Base-by-base conservation (phyloP, 2,888 invertebrate species). In the Cataglyphis livida region DNA sequence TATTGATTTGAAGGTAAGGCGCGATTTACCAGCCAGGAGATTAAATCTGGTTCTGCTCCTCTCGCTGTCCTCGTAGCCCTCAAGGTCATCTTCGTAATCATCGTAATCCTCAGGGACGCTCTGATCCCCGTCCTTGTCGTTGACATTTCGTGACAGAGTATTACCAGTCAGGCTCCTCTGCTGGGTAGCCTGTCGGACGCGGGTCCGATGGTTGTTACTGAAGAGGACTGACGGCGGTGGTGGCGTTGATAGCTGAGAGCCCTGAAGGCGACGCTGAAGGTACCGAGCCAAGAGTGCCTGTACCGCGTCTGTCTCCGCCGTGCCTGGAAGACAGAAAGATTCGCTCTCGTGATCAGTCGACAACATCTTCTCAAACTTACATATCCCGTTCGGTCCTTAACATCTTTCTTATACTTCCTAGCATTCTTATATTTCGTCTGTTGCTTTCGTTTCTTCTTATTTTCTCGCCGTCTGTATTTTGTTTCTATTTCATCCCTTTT, bases 51-150 rank as follows among this genome's bases (percentile, higher is more conserved):
- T 93, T 85, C 92, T 92, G 88, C 92, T 90, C 84, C 90, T 87
- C 78, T 92, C 92, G 79, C 92, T 93, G 90, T 93, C 93, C 87
- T 93, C 93, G 83, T 91, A 90, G 78, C 92, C 92, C 68, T 92
- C 90, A 84, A 93, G 91, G 89, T 93, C 93, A 79, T 93, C 93
- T 84, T 89, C 92, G 76, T 93, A 93, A 90, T 93, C 93, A 21
- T 92, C 92, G 78, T 93, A 92, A 82, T 93, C 92, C 82, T 92
- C 91, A 71, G 35, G 32, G 70, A 78, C 59, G 21, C 75, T 87
- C 15, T 89, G 90, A 59, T 85, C 83, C 82, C 84, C 87, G 70
- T 91, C 90, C 79, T 88, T 90, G 48, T 87, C 88, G 85, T 75
- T 88, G 70, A n/a, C 74, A 82, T 85, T 86, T 75, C 83, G 84